A percentile compares a stretch with the other conserved stretches of the same genome.
These are phyloP conservation scores for Diacarnus erythraeanus DNA, from an alignment of 37 sponge, comb jelly and placozoan species.

Conservation along the genomic window DNA sequence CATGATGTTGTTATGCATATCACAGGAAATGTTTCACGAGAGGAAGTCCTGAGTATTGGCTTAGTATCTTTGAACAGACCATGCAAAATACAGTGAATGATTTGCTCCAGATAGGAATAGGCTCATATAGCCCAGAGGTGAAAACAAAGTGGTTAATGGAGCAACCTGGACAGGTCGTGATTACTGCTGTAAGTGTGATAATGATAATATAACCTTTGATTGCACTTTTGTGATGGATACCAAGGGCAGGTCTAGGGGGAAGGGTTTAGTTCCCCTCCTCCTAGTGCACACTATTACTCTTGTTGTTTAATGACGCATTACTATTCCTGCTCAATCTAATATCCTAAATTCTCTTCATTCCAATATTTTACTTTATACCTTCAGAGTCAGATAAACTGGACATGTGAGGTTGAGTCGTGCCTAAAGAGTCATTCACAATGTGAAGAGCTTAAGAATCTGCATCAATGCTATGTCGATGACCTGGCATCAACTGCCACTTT, in stretches of 20 bases:
- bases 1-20: too few relatives aligned
- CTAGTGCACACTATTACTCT: too few relatives aligned
- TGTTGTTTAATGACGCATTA: too few relatives aligned
- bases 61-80: constrained; percentile 42
- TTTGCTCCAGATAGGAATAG: constrained; percentile 2
- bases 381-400: constrained; percentile 59
- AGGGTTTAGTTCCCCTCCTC: too few relatives aligned
- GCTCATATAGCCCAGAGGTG: background rate
- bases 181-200: constrained; percentile 43
- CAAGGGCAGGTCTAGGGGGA: too few relatives aligned
- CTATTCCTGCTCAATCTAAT: too few relatives aligned
- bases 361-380: background rate
- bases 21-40: constrained; percentile 14
- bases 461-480: constrained; percentile 29
- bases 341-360: too few relatives aligned
- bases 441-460: constrained; percentile 2
- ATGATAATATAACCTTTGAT: too few relatives aligned
- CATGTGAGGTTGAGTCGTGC: constrained; percentile 44
- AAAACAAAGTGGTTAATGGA: constrained; percentile 13
- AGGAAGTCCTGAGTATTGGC: constrained; percentile 71
- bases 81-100: constrained; percentile 29
- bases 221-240: too few relatives aligned
- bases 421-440: constrained; percentile 10
- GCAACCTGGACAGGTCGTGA: constrained; percentile 21
- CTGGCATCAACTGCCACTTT: constrained; percentile 21